Evolutionary conservation across 2,888 invertebrate genomes (phyloP).

Genomic region (Lithosia quadra): DNA sequence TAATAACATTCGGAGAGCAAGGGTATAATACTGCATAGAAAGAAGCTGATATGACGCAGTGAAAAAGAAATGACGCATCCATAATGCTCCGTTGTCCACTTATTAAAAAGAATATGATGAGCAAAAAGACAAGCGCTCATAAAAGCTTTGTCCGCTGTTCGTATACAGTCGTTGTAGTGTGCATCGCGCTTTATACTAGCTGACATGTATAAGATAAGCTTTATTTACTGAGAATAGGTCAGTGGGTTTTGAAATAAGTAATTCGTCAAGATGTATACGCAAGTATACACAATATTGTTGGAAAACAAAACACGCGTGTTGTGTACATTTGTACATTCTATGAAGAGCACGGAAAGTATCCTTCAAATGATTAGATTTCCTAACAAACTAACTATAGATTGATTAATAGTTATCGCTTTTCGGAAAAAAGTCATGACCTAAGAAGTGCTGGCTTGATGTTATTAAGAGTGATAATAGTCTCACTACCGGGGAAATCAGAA

Average conservation of each 20-base stretch:
- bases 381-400: too few species aligned
- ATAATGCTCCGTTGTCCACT: not conserved
- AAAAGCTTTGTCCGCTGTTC: not conserved
- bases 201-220: conserved; percentile 38
- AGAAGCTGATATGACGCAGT: conserved; percentile 1
- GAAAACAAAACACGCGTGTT: too few species aligned
- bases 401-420: too few species aligned
- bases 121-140: not conserved
- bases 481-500: too few species aligned
- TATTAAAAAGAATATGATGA: not conserved
- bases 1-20: not conserved
- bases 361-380: too few species aligned
- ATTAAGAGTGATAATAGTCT: too few species aligned
- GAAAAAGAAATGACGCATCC: not conserved
- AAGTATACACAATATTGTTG: not conserved
- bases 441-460: too few species aligned
- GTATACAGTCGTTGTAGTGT: not conserved
- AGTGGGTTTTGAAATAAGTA: conserved; percentile 24
- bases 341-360: too few species aligned
- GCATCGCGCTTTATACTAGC: conserved; percentile 1
- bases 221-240: conserved; percentile 40
- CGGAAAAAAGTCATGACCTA: too few species aligned
- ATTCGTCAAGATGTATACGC: not conserved
- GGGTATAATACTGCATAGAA: not conserved
- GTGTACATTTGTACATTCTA: too few species aligned